These are phyloP conservation scores for Elgaria multicarinata DNA, from an alignment of 2,113 vertebrate genomes.

Conservation along the genomic window DNA sequence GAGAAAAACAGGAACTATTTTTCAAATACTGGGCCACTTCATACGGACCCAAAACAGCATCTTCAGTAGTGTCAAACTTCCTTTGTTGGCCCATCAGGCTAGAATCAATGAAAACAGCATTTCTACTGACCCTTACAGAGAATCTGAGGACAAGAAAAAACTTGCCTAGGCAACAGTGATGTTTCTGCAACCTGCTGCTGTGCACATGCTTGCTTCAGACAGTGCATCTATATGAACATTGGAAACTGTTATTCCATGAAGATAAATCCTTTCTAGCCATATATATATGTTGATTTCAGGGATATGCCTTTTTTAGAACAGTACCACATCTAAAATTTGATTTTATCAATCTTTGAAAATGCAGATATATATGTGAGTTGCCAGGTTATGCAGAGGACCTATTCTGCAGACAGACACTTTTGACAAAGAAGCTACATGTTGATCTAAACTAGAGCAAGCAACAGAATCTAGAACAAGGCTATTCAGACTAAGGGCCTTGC, in stretches of 20 bases:
- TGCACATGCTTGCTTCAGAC: not conserved
- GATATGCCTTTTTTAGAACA: not conserved
- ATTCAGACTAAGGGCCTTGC: not conserved
- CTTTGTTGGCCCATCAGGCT: no score
- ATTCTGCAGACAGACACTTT: not conserved
- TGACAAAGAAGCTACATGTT: no score
- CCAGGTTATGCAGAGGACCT: not conserved
- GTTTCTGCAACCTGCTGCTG: not conserved
- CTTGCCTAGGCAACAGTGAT: not conserved
- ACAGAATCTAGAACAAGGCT: not conserved
- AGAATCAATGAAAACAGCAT: not conserved
- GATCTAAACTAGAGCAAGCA: not conserved
- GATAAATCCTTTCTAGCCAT: no score
- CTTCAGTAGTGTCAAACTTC: not conserved
- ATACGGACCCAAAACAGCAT: not conserved
- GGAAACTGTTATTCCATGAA: not conserved
- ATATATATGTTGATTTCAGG: not conserved
- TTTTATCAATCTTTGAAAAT: not conserved
- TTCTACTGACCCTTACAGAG: not conserved
- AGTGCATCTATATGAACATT: not conserved
- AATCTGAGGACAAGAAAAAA: not conserved
- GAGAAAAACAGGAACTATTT: no score
- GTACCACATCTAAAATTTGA: not conserved
- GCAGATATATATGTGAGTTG: not conserved
- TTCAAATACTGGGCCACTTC: no score